phyloP scores from a whole-genome alignment of 2,888 invertebrate genomes.

The Acrocyrtus sp. region DNA sequence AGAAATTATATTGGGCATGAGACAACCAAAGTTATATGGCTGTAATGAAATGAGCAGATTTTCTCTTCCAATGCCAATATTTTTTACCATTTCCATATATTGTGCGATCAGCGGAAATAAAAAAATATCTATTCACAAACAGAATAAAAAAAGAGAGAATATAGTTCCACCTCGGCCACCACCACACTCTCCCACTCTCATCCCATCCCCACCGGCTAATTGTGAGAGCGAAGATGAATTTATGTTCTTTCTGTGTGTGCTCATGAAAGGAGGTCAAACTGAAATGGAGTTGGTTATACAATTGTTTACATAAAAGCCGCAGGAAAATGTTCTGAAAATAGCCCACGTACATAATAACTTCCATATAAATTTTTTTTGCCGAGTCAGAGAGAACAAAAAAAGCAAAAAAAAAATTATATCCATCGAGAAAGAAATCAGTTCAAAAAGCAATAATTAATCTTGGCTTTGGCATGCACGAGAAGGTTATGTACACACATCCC shows the following conservation, averaged over 20 bases:
- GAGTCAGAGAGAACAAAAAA: conserved; percentile 16
- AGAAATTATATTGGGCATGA: too few species aligned
- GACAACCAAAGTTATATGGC: too few species aligned
- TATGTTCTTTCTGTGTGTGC: conserved; percentile 5
- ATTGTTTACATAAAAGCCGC: conserved; percentile 24
- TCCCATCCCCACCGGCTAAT: too few species aligned
- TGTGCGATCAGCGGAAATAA: too few species aligned
- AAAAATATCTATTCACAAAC: not conserved
- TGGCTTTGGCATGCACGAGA: not conserved
- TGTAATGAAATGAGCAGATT: too few species aligned
- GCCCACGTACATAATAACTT: not conserved
- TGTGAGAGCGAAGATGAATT: not conserved
- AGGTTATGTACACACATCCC: too few species aligned
- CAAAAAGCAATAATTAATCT: conserved; percentile 30
- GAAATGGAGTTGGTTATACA: conserved; percentile 1
- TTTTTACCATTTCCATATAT: too few species aligned
- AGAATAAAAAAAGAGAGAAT: too few species aligned
- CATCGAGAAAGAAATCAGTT: not conserved
- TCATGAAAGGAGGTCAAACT: conserved; percentile 26
- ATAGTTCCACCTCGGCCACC: too few species aligned
- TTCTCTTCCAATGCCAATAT: too few species aligned
- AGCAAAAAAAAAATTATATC: too few species aligned
- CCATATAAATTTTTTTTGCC: not conserved
- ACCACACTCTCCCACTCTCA: too few species aligned
- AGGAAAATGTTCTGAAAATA: conserved; percentile 8